These are phyloP conservation scores for Paradisaea rubra DNA, from an alignment of 2,113 vertebrate species.

Conservation along the genomic window DNA sequence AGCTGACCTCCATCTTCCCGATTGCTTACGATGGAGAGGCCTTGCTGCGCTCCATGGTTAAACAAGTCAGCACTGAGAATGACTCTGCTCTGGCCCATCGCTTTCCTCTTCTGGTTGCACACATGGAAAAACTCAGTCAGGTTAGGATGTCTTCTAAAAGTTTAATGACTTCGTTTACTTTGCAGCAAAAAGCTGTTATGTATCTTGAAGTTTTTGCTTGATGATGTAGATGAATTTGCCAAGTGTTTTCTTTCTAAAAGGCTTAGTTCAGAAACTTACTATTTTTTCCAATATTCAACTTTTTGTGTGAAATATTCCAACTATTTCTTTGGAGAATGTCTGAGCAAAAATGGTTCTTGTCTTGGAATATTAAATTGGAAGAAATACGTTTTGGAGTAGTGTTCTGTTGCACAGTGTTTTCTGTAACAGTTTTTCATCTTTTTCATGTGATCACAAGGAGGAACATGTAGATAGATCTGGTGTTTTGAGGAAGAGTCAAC, in stretches of 20 bases:
- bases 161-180: neutral
- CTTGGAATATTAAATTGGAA: neutral
- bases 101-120: constrained; percentile 92
- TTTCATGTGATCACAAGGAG: neutral
- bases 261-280: neutral
- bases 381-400: neutral
- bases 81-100: constrained; percentile 93
- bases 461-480: neutral
- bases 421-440: neutral
- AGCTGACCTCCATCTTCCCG: constrained; percentile 93
- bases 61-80: constrained; percentile 97
- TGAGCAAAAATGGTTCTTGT: neutral
- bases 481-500: neutral
- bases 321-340: neutral
- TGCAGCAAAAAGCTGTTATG: neutral
- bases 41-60: constrained; percentile 88
- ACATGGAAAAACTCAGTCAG: constrained; percentile 98
- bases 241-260: neutral
- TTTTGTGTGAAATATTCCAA: neutral
- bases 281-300: neutral
- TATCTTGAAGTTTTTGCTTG: neutral
- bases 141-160: constrained; percentile 62
- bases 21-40: constrained; percentile 97
- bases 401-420: neutral
- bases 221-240: neutral